Evolutionary conservation across 30 jellyfish, hydroid and myxozoan genomes (phyloP).

Genomic region (Phacellophora camtschatica): DNA sequence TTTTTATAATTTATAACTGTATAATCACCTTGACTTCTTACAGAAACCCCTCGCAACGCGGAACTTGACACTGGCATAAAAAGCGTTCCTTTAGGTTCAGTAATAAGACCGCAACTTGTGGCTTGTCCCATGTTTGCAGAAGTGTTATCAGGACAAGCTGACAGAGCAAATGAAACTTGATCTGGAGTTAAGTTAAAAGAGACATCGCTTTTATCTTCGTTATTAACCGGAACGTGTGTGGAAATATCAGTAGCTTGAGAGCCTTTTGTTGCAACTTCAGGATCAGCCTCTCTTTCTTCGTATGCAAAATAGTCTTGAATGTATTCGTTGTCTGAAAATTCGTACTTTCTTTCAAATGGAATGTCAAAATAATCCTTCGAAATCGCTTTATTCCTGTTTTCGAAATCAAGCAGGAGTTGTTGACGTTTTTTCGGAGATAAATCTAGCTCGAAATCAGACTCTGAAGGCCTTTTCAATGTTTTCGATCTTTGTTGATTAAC

Average conservation of each 20-base stretch:
- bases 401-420: background rate
- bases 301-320: background rate
- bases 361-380: background rate
- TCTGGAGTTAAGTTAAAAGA: background rate
- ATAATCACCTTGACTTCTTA: constrained; percentile 57
- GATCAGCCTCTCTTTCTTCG: background rate
- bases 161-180: background rate
- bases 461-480: constrained; percentile 10
- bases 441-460: background rate
- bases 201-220: background rate
- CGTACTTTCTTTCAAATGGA: constrained; percentile 40
- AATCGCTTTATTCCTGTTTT: background rate
- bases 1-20: constrained; percentile 42
- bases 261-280: background rate
- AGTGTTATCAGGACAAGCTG: background rate
- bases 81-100: constrained; percentile 43
- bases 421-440: background rate
- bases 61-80: constrained; percentile 53
- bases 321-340: constrained; percentile 15
- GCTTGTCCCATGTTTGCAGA: constrained; percentile 49
- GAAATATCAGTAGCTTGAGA: background rate
- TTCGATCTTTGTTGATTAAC: background rate
- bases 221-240: background rate
- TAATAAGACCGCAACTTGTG: constrained; percentile 3
- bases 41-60: constrained; percentile 32